phyloP scores from a whole-genome alignment of 2,888 invertebrate species.

The Lumbricus terrestris region DNA sequence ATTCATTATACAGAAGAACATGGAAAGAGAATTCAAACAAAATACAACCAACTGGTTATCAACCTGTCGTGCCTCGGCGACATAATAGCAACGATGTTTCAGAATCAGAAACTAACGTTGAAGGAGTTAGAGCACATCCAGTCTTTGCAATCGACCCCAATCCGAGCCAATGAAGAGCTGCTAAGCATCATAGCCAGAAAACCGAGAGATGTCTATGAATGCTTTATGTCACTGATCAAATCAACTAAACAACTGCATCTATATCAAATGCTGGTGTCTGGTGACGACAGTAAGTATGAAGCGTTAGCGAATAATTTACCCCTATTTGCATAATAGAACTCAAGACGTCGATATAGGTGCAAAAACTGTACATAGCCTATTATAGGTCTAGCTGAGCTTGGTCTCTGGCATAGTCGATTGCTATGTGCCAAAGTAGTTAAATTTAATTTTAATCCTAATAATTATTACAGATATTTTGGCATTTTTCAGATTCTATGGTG shows the following conservation, averaged over 20 bases:
- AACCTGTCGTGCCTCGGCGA: neutral
- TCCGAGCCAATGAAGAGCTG: neutral
- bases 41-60: neutral
- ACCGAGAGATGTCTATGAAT: neutral
- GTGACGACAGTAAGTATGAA: neutral
- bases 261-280: neutral
- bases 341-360: too few relatives aligned
- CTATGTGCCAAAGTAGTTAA: too few relatives aligned
- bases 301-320: neutral
- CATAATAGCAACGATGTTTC: neutral
- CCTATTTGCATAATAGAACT: too few relatives aligned
- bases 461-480: too few relatives aligned
- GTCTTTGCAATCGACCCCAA: neutral
- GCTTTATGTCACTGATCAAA: neutral
- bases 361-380: too few relatives aligned
- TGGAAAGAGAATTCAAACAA: neutral
- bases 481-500: neutral
- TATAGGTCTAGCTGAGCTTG: too few relatives aligned
- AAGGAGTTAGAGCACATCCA: neutral
- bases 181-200: neutral
- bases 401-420: too few relatives aligned
- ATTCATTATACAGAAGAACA: too few relatives aligned
- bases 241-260: neutral
- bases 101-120: neutral
- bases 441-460: too few relatives aligned